A percentile compares a stretch with the other conserved stretches of the same genome.
phyloP scores from a whole-genome alignment of 2,797 vertebrate species.

The Channa striata region DNA sequence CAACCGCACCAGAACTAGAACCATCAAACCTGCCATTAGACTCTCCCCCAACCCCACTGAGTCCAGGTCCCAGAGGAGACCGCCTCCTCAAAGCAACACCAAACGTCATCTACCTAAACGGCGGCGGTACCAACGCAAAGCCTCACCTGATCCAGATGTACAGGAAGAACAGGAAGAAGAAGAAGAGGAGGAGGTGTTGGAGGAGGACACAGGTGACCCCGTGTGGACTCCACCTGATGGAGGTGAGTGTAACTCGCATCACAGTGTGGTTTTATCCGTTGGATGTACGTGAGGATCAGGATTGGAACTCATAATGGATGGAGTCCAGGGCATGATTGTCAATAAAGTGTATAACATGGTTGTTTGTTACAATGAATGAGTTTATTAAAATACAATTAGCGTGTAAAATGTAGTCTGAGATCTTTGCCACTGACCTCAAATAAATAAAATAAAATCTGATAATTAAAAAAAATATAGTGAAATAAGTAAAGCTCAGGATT shows the following conservation, averaged over 20 bases:
- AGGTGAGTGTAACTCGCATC: conserved; percentile 15
- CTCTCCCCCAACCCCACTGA: conserved; percentile 24
- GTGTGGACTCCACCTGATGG: conserved; percentile 52
- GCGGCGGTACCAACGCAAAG: background rate
- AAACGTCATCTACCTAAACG: background rate
- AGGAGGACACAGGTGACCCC: conserved; percentile 41
- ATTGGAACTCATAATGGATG: too few relatives aligned
- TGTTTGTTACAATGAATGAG: too few relatives aligned
- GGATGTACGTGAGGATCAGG: too few relatives aligned
- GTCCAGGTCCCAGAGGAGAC: conserved; percentile 40
- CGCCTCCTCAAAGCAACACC: background rate
- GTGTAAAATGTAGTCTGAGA: too few relatives aligned
- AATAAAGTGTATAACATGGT: too few relatives aligned
- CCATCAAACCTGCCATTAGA: conserved; percentile 39
- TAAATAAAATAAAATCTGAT: too few relatives aligned
- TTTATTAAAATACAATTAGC: too few relatives aligned
- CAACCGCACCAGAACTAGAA: conserved; percentile 53
- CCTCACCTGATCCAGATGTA: background rate
- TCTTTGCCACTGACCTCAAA: too few relatives aligned
- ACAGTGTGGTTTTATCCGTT: too few relatives aligned
- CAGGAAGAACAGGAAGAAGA: background rate
- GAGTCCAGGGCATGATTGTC: too few relatives aligned
- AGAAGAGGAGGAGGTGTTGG: conserved; percentile 3
- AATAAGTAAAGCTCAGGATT: too few relatives aligned
- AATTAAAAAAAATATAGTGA: too few relatives aligned